A percentile compares a stretch with the other conserved stretches of the same genome.
Evolutionary conservation across 2,888 invertebrate genomes (phyloP).

Genomic region (Eulithis prunata): DNA sequence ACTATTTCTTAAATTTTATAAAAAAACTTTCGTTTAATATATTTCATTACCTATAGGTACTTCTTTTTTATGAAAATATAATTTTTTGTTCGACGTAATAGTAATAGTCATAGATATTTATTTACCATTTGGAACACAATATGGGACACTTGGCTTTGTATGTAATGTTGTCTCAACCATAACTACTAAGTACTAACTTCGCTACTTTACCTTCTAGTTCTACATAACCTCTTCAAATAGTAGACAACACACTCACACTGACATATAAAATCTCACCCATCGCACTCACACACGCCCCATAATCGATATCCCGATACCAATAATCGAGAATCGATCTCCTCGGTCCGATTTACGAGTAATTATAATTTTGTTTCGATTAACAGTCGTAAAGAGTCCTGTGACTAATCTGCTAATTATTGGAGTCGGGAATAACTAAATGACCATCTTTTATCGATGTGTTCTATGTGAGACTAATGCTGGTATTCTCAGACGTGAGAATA

Average conservation of each 20-base stretch:
- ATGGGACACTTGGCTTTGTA: no score
- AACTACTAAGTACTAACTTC: no score
- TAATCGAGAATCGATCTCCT: conserved; percentile 66
- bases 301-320: conserved; percentile 50
- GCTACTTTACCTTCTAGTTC: no score
- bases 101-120: no score
- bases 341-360: conserved; percentile 76
- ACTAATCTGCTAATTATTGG: conserved; percentile 76
- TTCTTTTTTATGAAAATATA: no score
- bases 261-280: conserved; percentile 34
- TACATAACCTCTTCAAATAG: no score
- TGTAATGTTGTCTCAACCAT: no score
- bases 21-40: no score
- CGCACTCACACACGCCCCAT: conserved; percentile 39
- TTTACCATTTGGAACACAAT: no score
- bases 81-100: no score
- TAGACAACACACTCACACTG: conserved; percentile 35
- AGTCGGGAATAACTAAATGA: conserved; percentile 40
- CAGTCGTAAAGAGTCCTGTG: conserved; percentile 74
- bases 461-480: conserved; percentile 6
- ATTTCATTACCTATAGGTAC: no score
- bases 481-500: neutral
- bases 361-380: conserved; percentile 74
- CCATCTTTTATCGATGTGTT: conserved; percentile 23
- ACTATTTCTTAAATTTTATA: no score